Base-by-base conservation (phyloP, 2,113 vertebrate species). In the Cichladusa arquata region DNA sequence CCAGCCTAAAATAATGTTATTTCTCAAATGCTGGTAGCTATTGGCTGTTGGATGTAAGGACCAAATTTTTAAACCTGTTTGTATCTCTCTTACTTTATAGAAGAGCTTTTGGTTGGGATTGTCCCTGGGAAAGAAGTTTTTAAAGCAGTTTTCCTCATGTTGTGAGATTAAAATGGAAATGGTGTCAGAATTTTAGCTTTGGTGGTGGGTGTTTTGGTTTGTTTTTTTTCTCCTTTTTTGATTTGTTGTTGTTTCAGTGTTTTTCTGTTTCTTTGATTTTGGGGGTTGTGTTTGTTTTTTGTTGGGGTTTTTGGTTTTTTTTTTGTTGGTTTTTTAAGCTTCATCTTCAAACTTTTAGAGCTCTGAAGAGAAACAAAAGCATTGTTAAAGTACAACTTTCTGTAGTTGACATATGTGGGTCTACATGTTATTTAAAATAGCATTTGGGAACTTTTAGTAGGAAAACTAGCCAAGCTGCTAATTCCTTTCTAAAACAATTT, bases 121-220 rank as follows among this genome's bases (percentile, higher is more conserved):
- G 31, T 77, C 13, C 10, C 17, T 40, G 11, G 61, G 38, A 47
- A 44, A 15, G 14, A 54, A 24, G 0, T 8, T 19, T 15, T 53
- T 18, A 19, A 89, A 51, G 20, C 33, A 31, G 3, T 71, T 69
- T 62, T 50, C 36, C 5, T 64, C n/a, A 34, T 40, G 16, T 69
- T 22, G 15, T n/a, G 40, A 61, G 19, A 31, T 72, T 11, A 23
- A 83, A 72, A 77, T 82, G 22, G 25, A 73, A 84, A 38, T 47
- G 12, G 11, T 87, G 22, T 64, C 5, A 11, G 24, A 47, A 18
- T 8, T 58, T 56, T 45, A 23, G 18, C 13, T 31, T 66, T 47
- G 29, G 22, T 42, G 5, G 16, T 71, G 25, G 23, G 1, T 9
- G 9, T 2, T 3, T 25, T 33, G 6, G 2, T 18, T 36, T 6